Evolutionary conservation across 37 sponge, comb jelly and placozoan genomes (phyloP), one percentile per base, ranked within the genome.

Genomic region (Aphrocallistes beatrix): DNA sequence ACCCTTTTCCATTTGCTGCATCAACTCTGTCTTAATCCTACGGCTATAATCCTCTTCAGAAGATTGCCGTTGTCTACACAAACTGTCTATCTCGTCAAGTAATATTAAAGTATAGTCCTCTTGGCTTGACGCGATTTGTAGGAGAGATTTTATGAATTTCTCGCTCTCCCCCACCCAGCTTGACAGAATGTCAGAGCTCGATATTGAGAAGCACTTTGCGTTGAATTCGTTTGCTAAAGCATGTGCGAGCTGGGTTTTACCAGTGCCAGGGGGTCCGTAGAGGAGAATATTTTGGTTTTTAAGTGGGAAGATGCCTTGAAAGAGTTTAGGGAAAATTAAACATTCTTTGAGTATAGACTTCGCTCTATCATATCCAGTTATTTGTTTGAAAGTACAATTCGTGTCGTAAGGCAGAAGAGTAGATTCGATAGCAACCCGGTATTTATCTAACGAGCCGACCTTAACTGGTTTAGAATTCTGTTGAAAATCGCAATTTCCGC

Each of bases 141-240:
- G 38, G 36, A 38, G 28, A 28, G 25, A 21, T 39, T 48, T 39
- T 42, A 37, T 88, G 83, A 87, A 92, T 90, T 91, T 90, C 36
- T 94, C 95, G 85, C 92, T 94, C 83, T 94, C 95, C 28, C 95
- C 95, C 23, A 94, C 95, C 89, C 91, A 94, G 82, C 95, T 94
- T 75, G 95, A 94, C 23, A 94, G 83, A 39, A 94, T 88, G 82
- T 94, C 92, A 13, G 95, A 88, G 47, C 91, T 89, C 34, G 95
- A 91, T 34, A 94, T 90, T 37, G 87, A 89, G 83, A 89, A 94
- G 84, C 92, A 94, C 1, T 83, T 89, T 19, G 91, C 89, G 23
- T 91, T 69, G 23, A 88, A 89, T 87, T 94, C 95, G 38, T 89
- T 87, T 85, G 86, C 84, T 21, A 94, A 86, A 37, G 95, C 95